These are phyloP conservation scores for Drosophila insularis DNA, from an alignment of 1,140 invertebrate genomes.

Conservation along the genomic window DNA sequence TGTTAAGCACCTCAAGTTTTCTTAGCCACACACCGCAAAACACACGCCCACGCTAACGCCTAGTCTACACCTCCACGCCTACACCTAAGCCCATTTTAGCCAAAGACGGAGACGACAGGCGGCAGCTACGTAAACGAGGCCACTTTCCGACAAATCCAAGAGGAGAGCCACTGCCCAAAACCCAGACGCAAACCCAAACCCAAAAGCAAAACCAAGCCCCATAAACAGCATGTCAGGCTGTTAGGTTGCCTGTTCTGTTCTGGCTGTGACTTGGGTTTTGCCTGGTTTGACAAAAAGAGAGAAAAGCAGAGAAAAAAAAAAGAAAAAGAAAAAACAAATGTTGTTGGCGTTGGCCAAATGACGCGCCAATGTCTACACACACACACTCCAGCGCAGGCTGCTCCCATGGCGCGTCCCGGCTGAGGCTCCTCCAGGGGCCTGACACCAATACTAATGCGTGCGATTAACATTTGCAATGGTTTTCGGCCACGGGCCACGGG, in stretches of 20 bases:
- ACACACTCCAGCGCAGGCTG: conserved; percentile 1
- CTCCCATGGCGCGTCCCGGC: conserved; percentile 46
- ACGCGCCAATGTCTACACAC: conserved; percentile 55
- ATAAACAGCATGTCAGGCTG: conserved; percentile 43
- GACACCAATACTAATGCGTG: conserved; percentile 79
- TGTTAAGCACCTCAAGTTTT: conserved; percentile 80
- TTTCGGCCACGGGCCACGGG: conserved; percentile 22
- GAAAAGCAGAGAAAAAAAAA: not conserved
- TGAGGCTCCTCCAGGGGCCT: conserved; percentile 48
- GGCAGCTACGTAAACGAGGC: conserved; percentile 51
- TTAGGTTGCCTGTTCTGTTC: conserved; percentile 10
- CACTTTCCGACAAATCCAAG: conserved; percentile 49
- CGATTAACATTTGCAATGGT: conserved; percentile 74
- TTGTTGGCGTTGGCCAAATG: conserved; percentile 65
- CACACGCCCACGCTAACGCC: conserved; percentile 29
- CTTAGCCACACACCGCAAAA: conserved; percentile 70
- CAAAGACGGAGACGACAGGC: not conserved
- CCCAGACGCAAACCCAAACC: conserved; percentile 15
- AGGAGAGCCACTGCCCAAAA: conserved; percentile 7
- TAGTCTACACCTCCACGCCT: conserved; percentile 14
- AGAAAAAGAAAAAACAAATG: not conserved
- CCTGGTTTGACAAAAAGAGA: conserved; percentile 52
- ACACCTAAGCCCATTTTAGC: not conserved
- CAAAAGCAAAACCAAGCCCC: conserved; percentile 26
- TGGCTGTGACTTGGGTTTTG: conserved; percentile 39